Evolutionary conservation across 2,113 vertebrate species (phyloP), one percentile per base, ranked within the genome.

Genomic region (Pteropus alecto): DNA sequence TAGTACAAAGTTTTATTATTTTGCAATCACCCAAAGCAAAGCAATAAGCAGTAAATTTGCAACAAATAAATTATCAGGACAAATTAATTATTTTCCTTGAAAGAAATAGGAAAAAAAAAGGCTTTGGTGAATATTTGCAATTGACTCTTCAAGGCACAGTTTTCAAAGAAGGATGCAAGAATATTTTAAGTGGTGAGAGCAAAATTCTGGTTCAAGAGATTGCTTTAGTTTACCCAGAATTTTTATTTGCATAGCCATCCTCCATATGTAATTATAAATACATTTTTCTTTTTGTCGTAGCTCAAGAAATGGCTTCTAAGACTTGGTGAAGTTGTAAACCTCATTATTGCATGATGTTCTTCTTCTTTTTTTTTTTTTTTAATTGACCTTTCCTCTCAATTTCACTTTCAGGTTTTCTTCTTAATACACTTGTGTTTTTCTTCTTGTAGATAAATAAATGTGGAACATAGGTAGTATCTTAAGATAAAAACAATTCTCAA

Each of bases 361-460:
- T 94, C 81, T 96, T 13, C 10, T 28, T 94, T 85, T 77, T 51
- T 46, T 51, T 73, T 24, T 22, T 94, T 85, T 77, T 51, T 38
- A 18, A 73, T 78, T 82, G 48, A 1, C 18, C 0, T 82, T 91
- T 22, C 41, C 14, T 91, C 46, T 58, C 35, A 26, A 24, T 60
- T 79, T 77, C 12, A 79, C 21, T 91, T 56, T 86, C 33, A 78
- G 4, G 46, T 90, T 65, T 56, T 76, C 65, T 74, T 84, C 21
- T 70, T 24, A 48, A 65, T 60, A 63, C 7, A 79, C 41, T 58
- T 92, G n/a, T 65, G 22, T 22, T 93, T 95, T 90, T 74, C 51
- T 77, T 95, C 74, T 81, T 81, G 0, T 58, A 86, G 67, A 43
- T 79, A 94, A 90, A 73, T 83, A 90, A 92, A 68, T 74, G 15